phyloP scores from a whole-genome alignment of 2,888 invertebrate genomes.

The Conops quadrifasciatus region DNA sequence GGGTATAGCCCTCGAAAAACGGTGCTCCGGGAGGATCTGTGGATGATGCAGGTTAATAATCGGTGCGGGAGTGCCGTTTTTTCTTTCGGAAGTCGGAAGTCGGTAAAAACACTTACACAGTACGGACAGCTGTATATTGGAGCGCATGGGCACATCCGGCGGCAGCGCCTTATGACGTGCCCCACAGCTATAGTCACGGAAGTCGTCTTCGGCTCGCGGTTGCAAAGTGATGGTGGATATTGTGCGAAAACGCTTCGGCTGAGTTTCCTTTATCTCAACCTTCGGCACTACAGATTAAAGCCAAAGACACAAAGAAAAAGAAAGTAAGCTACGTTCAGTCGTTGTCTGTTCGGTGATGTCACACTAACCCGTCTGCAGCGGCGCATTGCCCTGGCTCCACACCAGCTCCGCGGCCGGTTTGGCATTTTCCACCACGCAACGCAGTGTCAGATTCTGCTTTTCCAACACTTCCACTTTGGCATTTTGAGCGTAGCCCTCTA shows the following conservation, averaged over 20 bases:
- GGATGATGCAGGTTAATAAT: not conserved
- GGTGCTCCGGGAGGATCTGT: slow-evolving; percentile 61
- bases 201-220: slow-evolving; percentile 60
- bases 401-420: slow-evolving; percentile 61
- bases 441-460: slow-evolving; percentile 58
- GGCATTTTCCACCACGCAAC: slow-evolving; percentile 60
- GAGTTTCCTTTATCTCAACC: slow-evolving; percentile 55
- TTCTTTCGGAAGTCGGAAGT: too few species aligned
- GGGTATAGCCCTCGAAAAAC: slow-evolving; percentile 61
- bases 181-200: slow-evolving; percentile 60
- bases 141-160: slow-evolving; percentile 62
- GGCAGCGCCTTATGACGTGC: slow-evolving; percentile 60
- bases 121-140: slow-evolving; percentile 60
- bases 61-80: too few species aligned
- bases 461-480: slow-evolving; percentile 61
- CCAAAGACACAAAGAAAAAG: not conserved
- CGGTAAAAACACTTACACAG: slow-evolving; percentile 54
- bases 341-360: too few species aligned
- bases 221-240: slow-evolving; percentile 54
- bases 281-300: slow-evolving; percentile 47
- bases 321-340: not conserved
- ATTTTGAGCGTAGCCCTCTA: slow-evolving; percentile 60
- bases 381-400: slow-evolving; percentile 59
- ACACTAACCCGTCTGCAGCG: slow-evolving; percentile 49
- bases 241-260: slow-evolving; percentile 57